These are phyloP conservation scores for Hermaeophaga mercurialis DNA, from an alignment of 2,888 invertebrate species.

Conservation along the genomic window DNA sequence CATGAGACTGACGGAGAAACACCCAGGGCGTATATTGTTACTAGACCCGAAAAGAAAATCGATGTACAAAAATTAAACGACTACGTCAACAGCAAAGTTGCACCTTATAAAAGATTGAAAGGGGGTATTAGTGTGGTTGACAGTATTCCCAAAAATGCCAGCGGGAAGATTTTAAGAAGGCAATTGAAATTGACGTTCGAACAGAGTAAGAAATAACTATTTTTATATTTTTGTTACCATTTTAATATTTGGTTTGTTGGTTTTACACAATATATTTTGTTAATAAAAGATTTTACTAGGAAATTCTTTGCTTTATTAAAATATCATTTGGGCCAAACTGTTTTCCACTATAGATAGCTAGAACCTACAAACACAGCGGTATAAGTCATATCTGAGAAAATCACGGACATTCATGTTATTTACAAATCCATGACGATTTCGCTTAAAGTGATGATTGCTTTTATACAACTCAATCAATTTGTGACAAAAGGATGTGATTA, in stretches of 20 bases:
- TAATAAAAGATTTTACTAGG: background rate
- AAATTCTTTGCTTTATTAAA: background rate
- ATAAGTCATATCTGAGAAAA: too few relatives aligned
- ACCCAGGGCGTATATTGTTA: constrained; percentile 75
- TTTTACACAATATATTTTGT: background rate
- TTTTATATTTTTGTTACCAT: background rate
- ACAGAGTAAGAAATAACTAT: constrained; percentile 59
- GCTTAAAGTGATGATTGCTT: too few relatives aligned
- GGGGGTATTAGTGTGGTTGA: constrained; percentile 61
- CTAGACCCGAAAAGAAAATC: constrained; percentile 57
- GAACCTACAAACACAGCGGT: too few relatives aligned
- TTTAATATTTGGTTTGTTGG: background rate
- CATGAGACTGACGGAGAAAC: constrained; percentile 72
- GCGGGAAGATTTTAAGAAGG: constrained; percentile 65
- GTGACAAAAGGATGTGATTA: too few relatives aligned
- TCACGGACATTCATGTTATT: too few relatives aligned
- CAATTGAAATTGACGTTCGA: constrained; percentile 47
- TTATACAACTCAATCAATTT: too few relatives aligned
- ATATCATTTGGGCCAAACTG: background rate
- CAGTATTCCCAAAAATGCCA: constrained; percentile 62
- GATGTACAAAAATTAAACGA: constrained; percentile 64
- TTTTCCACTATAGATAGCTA: background rate
- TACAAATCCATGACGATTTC: too few relatives aligned
- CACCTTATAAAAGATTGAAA: constrained; percentile 73
- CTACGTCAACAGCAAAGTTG: constrained; percentile 71